Conservation (phyloP, 1,140 invertebrate genomes). For the Paracyclopina nana region DNA sequence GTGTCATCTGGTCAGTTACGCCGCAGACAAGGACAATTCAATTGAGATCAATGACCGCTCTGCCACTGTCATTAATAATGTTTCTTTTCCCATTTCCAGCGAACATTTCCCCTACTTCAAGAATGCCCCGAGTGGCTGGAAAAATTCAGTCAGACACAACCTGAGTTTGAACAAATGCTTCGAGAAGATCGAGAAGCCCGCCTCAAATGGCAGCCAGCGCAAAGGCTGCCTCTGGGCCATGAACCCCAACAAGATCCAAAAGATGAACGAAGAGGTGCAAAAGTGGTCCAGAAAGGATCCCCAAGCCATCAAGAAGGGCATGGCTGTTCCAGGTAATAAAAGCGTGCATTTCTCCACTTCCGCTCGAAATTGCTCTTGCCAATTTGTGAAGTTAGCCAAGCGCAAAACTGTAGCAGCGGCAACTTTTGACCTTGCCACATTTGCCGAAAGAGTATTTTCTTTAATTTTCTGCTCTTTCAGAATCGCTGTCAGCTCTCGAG, state of each 20-base stretch:
- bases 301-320: constrained; percentile 55
- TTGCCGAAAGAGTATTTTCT: too few relatives aligned
- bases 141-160: constrained; percentile 90
- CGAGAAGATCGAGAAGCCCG: constrained; percentile 83
- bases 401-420: not conserved
- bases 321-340: constrained; percentile 65
- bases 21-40: not conserved
- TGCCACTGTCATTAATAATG: not conserved
- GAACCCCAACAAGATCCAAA: constrained; percentile 75
- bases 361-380: not conserved
- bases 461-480: too few relatives aligned
- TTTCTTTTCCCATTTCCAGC: constrained; percentile 36
- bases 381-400: not conserved
- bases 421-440: not conserved
- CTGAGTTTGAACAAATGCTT: constrained; percentile 91
- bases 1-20: not conserved
- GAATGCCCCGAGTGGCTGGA: constrained; percentile 91
- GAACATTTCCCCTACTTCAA: constrained; percentile 95
- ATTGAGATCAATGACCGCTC: not conserved
- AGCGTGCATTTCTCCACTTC: too few relatives aligned
- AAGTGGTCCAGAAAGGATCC: constrained; percentile 91
- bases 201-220: constrained; percentile 25
- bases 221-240: constrained; percentile 82
- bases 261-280: constrained; percentile 92
- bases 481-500: constrained; percentile 13